Percentiles rank a stretch among this genome's conserved stretches.
Conservation (phyloP, 2,113 vertebrate genomes). For the Plecturocebus donacophilus region DNA sequence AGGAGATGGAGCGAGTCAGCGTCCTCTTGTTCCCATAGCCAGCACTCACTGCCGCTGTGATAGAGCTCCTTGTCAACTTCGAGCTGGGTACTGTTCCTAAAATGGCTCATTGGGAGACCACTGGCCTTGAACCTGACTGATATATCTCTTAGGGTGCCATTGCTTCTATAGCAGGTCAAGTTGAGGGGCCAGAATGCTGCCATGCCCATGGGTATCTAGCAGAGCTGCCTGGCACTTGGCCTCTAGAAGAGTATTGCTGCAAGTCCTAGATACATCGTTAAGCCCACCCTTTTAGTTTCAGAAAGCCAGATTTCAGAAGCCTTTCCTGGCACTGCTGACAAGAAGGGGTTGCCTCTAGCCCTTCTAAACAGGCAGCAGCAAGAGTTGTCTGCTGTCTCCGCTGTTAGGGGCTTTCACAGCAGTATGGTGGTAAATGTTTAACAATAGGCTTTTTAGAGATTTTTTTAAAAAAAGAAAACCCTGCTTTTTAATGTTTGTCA, state of each 20-base stretch:
- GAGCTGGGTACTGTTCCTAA: neutral
- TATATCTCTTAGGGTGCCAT: neutral
- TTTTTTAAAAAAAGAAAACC: too few species aligned
- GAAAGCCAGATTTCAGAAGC: neutral
- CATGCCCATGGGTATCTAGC: neutral
- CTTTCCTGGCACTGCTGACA: neutral
- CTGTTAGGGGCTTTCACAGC: fast-evolving
- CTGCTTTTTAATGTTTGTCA: neutral
- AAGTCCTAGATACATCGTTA: neutral
- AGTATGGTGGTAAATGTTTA: neutral
- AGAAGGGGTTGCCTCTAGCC: neutral
- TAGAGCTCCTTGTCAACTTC: neutral
- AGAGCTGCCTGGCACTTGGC: neutral
- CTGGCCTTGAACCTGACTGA: neutral
- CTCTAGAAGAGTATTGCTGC: neutral
- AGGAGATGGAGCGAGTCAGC: neutral
- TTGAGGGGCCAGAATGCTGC: neutral
- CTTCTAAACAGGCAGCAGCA: neutral
- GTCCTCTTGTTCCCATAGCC: neutral
- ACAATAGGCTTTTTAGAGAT: neutral
- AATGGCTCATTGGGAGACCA: neutral
- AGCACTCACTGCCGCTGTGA: neutral
- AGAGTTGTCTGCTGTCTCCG: neutral
- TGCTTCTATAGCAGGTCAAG: neutral
- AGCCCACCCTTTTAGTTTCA: neutral